Conservation (phyloP, 2,888 invertebrate genomes). For the Leistus spinibarbis region DNA sequence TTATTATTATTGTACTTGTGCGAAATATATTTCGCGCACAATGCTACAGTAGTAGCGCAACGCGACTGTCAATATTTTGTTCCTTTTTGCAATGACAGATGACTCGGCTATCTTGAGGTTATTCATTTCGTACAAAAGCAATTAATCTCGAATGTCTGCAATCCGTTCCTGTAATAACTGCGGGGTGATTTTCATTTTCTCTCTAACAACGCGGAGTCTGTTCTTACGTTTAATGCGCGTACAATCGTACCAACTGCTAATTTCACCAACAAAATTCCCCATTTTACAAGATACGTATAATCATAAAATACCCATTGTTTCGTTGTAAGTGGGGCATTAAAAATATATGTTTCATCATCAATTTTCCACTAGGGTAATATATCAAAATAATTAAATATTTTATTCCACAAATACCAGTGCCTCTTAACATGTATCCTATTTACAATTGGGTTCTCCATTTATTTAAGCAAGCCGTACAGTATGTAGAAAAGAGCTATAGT, state of each 20-base stretch:
- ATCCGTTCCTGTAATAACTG: neutral
- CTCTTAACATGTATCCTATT: too few species aligned
- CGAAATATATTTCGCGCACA: neutral
- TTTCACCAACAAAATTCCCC: neutral
- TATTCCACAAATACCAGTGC: too few species aligned
- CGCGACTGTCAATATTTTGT: neutral
- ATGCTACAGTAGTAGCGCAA: too few species aligned
- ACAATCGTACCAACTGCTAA: neutral
- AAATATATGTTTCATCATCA: too few species aligned
- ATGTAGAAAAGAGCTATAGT: too few species aligned
- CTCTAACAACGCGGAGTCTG: neutral
- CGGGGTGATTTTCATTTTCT: neutral
- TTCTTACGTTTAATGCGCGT: neutral
- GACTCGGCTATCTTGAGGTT: neutral
- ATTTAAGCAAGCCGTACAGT: too few species aligned
- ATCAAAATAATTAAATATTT: too few species aligned
- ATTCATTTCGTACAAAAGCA: neutral
- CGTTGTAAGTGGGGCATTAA: neutral
- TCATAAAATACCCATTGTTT: neutral
- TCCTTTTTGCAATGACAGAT: neutral
- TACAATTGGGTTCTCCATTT: too few species aligned
- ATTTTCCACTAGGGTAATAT: too few species aligned
- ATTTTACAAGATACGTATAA: neutral
- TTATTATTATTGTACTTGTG: neutral
- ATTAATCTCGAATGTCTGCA: neutral